Percentiles rank a stretch among this genome's conserved stretches.
Evolutionary conservation across 1,140 invertebrate species (phyloP).

Genomic region (Maniola jurtina): DNA sequence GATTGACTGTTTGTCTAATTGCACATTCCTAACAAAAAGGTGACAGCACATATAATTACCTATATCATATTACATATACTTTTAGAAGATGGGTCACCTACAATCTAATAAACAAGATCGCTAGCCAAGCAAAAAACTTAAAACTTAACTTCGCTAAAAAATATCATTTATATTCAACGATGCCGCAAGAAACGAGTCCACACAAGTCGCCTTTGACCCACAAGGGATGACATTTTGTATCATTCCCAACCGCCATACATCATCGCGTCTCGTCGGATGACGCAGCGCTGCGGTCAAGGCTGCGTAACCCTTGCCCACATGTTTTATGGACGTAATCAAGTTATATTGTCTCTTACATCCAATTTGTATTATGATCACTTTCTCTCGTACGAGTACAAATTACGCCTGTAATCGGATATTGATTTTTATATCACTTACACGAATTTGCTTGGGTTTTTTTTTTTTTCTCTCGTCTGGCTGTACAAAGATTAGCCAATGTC

Average conservation of each 20-base stretch:
- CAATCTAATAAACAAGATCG: too few relatives aligned
- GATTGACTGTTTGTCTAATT: too few relatives aligned
- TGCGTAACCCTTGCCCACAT: neutral
- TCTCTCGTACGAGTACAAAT: neutral
- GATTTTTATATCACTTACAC: neutral
- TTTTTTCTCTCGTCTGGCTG: too few relatives aligned
- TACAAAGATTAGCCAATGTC: too few relatives aligned
- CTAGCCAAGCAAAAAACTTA: too few relatives aligned
- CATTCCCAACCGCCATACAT: conserved; percentile 22
- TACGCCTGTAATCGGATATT: neutral
- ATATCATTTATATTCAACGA: neutral
- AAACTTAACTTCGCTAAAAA: too few relatives aligned
- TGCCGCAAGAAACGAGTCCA: neutral
- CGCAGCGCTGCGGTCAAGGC: conserved; percentile 18
- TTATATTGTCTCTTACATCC: conserved; percentile 1
- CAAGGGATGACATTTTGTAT: conserved; percentile 26
- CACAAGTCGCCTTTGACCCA: conserved; percentile 29
- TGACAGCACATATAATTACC: too few relatives aligned
- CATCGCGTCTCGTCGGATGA: conserved; percentile 12
- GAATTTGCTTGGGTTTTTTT: neutral
- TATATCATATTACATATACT: too few relatives aligned
- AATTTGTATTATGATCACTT: conserved; percentile 3
- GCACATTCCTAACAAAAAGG: too few relatives aligned
- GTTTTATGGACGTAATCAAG: neutral
- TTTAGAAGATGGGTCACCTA: too few relatives aligned